Conservation (phyloP, 2,888 invertebrate genomes). For the Drosophila seclusa region DNA sequence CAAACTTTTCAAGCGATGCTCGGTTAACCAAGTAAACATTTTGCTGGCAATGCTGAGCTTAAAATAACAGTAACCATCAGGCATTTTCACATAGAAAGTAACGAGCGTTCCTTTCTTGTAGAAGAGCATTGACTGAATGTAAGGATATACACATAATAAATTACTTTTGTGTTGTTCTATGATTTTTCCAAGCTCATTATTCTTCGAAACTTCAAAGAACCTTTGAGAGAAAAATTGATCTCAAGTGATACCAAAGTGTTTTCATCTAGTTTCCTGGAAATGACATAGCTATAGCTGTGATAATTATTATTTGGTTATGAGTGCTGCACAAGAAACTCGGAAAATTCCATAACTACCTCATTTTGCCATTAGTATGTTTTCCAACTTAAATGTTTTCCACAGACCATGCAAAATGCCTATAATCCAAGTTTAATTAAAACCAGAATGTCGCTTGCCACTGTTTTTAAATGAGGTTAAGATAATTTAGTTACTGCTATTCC, state of each 20-base stretch:
- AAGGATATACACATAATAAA: background rate
- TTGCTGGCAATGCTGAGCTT: slow-evolving; percentile 15
- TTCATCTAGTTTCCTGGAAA: no score
- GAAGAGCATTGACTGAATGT: background rate
- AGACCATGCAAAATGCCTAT: background rate
- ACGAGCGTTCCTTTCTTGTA: background rate
- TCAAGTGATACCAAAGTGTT: no score
- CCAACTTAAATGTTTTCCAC: background rate
- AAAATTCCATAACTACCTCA: background rate
- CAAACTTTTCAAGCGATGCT: slow-evolving; percentile 23
- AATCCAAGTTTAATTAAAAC: background rate
- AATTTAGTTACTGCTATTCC: background rate
- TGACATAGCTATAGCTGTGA: no score
- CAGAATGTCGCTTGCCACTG: background rate
- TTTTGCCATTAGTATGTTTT: background rate
- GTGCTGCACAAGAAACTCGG: background rate
- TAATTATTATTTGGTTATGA: background rate
- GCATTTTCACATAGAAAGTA: background rate
- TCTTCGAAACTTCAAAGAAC: no score
- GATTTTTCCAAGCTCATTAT: background rate
- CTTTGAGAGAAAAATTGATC: no score
- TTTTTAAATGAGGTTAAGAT: background rate
- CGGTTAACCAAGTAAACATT: slow-evolving; percentile 53
- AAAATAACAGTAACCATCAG: slow-evolving; percentile 3
- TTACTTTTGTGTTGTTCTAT: background rate